Base-by-base conservation (phyloP, 35 echinoderm and acorn worm species). In the Ophiothrix spiculata region DNA sequence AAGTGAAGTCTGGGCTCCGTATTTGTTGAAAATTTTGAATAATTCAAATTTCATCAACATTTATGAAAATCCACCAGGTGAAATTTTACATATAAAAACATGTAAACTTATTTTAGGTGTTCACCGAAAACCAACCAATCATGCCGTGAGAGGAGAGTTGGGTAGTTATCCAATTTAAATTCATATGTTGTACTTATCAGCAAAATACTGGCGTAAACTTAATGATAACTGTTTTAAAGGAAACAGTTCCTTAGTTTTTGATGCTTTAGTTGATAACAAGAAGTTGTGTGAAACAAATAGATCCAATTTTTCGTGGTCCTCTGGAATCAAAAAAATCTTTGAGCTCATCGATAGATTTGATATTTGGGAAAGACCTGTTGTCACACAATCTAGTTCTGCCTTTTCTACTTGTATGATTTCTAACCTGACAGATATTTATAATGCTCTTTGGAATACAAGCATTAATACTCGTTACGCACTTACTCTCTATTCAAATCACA, bases 141-240 rank as follows among this genome's bases (percentile, higher is more conserved):
- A 78, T 78, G 76, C 76, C 36, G 38, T 78, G 1, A 78, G 76
- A 78, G 76, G 76, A 3, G 76, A 78, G 36, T 34, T 78, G 1
- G 76, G 76, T 4, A 37, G 25, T 6, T 39, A 78, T 78, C 76
- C 34, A 76, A 1, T 78, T 4, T n/a, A 34, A 35, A 12, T 78
- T 39, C 11, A 4, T 37, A 37, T 78, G 76, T n/a, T 78, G 10
- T 34, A 2, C 4, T 35, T 78, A 34, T 33, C 16, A 16, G 36
- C 36, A 16, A 78, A 36, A 78, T 78, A 78, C 31, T 78, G 76
- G 76, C 36, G 76, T 28, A 78, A 78, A 78, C 38, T 78, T 15
- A 78, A 78, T 78, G 25, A 12, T 78, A 36, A 39, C n/a, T 8
- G 76, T 39, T 3, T 37, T 2, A 3, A 37, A 10, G 38, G 76